Conservation (phyloP, 1,140 invertebrate genomes). For the Watersipora subatra region DNA sequence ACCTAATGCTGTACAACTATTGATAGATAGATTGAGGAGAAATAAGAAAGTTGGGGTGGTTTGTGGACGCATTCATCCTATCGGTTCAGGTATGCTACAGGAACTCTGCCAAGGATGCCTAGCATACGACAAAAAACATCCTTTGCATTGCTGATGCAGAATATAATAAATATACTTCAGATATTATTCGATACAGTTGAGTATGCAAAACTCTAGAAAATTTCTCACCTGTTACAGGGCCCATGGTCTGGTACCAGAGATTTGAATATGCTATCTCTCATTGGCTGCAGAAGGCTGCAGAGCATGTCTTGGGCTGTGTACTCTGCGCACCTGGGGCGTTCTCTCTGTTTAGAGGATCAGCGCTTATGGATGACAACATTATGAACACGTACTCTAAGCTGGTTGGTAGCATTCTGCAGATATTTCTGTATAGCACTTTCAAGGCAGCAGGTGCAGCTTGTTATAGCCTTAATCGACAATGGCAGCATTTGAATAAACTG, state of each 20-base stretch:
- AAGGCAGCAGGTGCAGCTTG: too few species aligned
- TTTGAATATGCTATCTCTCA: conserved; percentile 43
- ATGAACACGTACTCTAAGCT: conserved; percentile 13
- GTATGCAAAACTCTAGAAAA: too few species aligned
- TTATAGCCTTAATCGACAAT: too few species aligned
- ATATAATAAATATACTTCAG: too few species aligned
- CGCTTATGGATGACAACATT: conserved; percentile 19
- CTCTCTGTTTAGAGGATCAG: conserved; percentile 15
- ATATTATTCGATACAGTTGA: too few species aligned
- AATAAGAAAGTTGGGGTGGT: conserved; percentile 46
- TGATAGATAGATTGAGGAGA: conserved; percentile 47
- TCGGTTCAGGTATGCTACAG: conserved; percentile 40
- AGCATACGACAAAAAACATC: too few species aligned
- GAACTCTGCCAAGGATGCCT: too few species aligned
- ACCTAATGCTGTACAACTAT: conserved; percentile 41
- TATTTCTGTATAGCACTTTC: too few species aligned
- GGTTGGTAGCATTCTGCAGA: too few species aligned
- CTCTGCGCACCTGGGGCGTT: conserved; percentile 18
- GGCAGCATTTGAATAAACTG: too few species aligned
- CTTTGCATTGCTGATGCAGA: too few species aligned
- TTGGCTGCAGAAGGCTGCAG: conserved; percentile 19
- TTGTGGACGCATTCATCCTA: conserved; percentile 47
- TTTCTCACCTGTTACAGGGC: too few species aligned
- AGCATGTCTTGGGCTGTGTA: conserved; percentile 19
- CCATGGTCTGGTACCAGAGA: conserved; percentile 50